Evolutionary conservation across 2,113 vertebrate genomes (phyloP).

Genomic region (Podilymbus podiceps): DNA sequence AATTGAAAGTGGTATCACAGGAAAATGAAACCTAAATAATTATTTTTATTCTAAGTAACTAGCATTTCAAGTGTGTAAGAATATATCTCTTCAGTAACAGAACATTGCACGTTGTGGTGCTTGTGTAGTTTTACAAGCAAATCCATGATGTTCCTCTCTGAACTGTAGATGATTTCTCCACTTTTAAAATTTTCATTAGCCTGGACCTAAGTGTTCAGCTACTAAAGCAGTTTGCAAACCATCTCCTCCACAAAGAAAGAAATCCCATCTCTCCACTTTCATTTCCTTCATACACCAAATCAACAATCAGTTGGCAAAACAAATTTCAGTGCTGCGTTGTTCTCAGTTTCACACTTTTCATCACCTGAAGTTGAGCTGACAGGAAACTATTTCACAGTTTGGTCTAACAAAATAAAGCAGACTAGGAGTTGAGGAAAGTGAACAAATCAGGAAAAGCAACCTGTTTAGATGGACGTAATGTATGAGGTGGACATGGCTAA

Average conservation of each 20-base stretch:
- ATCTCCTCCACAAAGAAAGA: background rate
- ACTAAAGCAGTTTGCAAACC: background rate
- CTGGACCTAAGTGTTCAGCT: background rate
- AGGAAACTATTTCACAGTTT: background rate
- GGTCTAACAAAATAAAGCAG: background rate
- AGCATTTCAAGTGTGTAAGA: background rate
- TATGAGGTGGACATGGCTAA: background rate
- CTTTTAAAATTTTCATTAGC: background rate
- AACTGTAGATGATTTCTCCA: background rate
- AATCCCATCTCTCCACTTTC: background rate
- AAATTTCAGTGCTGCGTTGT: background rate
- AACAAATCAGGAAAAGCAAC: background rate
- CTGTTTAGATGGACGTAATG: background rate
- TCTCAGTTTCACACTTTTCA: background rate
- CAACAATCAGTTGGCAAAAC: constrained; percentile 7
- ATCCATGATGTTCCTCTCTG: background rate
- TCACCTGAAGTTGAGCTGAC: background rate
- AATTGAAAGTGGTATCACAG: background rate
- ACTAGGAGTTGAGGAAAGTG: background rate
- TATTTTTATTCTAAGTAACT: background rate
- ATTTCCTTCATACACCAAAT: background rate
- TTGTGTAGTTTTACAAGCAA: background rate
- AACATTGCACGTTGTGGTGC: background rate
- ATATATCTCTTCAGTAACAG: background rate
- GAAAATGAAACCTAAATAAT: background rate